Evolutionary conservation across 2,113 vertebrate species (phyloP).

Genomic region (Neodontobutis hainanensis): DNA sequence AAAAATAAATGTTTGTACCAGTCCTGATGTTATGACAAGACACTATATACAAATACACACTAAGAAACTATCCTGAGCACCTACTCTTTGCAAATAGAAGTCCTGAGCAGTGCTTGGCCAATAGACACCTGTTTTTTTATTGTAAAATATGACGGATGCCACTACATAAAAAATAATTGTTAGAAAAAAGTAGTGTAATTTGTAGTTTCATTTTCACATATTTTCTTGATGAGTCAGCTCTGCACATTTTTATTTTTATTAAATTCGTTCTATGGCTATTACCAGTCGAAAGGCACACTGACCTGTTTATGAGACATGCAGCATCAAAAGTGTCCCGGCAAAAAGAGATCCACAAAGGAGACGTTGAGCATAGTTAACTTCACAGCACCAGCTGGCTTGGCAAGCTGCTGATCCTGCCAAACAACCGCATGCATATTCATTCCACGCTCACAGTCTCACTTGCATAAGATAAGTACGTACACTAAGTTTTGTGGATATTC

Average conservation of each 20-base stretch:
- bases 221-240: background rate
- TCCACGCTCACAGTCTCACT: constrained; percentile 35
- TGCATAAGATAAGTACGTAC: constrained; percentile 30
- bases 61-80: too few species aligned
- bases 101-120: too few species aligned
- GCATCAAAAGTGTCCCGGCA: constrained; percentile 17
- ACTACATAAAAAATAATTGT: too few species aligned
- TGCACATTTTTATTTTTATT: background rate
- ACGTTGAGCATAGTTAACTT: constrained; percentile 45
- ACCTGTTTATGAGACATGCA: background rate
- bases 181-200: background rate
- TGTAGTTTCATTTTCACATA: background rate
- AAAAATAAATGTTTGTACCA: too few species aligned
- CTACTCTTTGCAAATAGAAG: too few species aligned
- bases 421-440: constrained; percentile 54
- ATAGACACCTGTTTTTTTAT: too few species aligned
- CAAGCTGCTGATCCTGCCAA: constrained; percentile 50
- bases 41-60: too few species aligned
- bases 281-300: constrained; percentile 4
- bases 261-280: background rate
- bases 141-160: too few species aligned
- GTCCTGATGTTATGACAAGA: too few species aligned
- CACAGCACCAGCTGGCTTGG: constrained; percentile 58
- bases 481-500: constrained; percentile 35
- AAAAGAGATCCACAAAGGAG: constrained; percentile 32